Evolutionary conservation across 2,113 vertebrate genomes (phyloP).

Genomic region (Pluvianellus socialis): DNA sequence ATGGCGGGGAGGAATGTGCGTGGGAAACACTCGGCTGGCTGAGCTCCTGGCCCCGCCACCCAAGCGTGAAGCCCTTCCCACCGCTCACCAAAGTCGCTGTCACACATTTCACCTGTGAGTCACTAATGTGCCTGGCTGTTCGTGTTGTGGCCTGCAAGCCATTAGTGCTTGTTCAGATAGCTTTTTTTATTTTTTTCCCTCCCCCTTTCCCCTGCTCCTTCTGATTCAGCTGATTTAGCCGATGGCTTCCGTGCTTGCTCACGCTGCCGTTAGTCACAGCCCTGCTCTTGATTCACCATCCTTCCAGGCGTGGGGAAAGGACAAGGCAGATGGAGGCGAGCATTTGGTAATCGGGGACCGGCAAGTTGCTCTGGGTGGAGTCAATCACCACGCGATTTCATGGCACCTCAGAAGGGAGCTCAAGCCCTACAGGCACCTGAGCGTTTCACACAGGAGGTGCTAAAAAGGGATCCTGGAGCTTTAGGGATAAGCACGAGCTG

Average conservation of each 20-base stretch:
- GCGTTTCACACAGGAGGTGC: not conserved
- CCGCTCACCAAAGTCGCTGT: not conserved
- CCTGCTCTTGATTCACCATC: not conserved
- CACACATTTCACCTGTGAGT: constrained; percentile 24
- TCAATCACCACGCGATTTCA: not conserved
- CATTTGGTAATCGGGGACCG: not conserved
- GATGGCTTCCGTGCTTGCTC: not conserved
- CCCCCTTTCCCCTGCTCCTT: not conserved
- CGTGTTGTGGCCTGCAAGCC: not conserved
- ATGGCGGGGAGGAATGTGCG: not conserved
- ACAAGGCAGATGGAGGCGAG: not conserved
- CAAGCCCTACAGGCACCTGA: not conserved
- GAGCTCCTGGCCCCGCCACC: not conserved
- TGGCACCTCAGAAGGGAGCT: not conserved
- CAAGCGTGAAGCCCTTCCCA: not conserved
- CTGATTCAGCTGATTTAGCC: constrained; percentile 50
- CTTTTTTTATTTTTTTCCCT: not conserved
- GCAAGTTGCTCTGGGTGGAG: not conserved
- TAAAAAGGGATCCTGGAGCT: not conserved
- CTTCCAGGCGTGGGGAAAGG: not conserved
- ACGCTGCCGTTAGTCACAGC: not conserved
- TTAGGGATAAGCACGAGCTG: not conserved
- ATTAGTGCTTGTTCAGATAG: not conserved
- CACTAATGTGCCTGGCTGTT: not conserved
- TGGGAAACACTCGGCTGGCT: not conserved